Evolutionary conservation across 2,797 vertebrate species (phyloP).

Genomic region (Bufotes viridis): DNA sequence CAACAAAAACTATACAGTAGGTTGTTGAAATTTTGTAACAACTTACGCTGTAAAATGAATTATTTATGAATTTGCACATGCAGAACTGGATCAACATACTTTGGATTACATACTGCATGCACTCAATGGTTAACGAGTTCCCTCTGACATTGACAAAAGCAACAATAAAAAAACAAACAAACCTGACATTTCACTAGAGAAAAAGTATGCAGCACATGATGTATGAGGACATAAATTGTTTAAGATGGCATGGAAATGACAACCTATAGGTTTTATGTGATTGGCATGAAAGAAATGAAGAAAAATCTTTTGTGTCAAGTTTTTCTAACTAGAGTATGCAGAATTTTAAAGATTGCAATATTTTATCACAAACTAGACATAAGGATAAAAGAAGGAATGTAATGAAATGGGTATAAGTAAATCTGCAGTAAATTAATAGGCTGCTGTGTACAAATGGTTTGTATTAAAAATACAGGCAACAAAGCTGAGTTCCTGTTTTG

Average conservation of each 20-base stretch:
- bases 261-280: conserved; percentile 38
- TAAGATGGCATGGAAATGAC: conserved; percentile 43
- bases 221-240: conserved; percentile 53
- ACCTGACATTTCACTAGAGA: conserved; percentile 39
- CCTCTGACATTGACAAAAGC: conserved; percentile 42
- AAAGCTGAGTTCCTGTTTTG: conserved; percentile 41
- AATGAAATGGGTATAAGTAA: conserved; percentile 31
- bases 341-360: conserved; percentile 1
- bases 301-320: not conserved
- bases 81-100: not conserved
- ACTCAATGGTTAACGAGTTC: conserved; percentile 16
- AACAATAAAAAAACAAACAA: conserved; percentile 39
- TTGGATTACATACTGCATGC: conserved; percentile 17
- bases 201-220: conserved; percentile 18
- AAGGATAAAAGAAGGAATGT: conserved; percentile 26
- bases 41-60: not conserved
- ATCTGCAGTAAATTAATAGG: conserved; percentile 46
- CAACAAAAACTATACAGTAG: too few species aligned
- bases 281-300: conserved; percentile 20
- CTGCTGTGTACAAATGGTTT: conserved; percentile 40
- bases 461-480: conserved; percentile 33
- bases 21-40: too few species aligned
- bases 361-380: not conserved
- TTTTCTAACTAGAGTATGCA: not conserved
- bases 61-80: not conserved